These are phyloP conservation scores for Egretta garzetta DNA, from an alignment of 2,113 vertebrate species.

Conservation along the genomic window DNA sequence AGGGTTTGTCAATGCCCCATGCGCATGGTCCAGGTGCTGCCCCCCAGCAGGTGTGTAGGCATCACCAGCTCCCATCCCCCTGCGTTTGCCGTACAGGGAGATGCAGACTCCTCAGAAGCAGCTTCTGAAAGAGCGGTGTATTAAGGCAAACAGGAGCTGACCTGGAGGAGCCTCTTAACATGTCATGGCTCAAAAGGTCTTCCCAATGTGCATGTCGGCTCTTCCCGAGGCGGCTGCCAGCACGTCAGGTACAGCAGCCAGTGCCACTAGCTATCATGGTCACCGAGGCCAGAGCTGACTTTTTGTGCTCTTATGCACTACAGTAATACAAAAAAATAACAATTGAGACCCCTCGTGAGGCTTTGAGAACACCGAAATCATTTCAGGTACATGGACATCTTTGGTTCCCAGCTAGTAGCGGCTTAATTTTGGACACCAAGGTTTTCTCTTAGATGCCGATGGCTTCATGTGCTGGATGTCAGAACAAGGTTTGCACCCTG, in stretches of 20 bases:
- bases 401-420: not conserved
- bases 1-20: not conserved
- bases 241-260: not conserved
- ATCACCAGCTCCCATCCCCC: not conserved
- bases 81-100: accelerated
- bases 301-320: not conserved
- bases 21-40: accelerated
- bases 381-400: not conserved
- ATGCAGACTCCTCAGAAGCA: not conserved
- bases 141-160: not conserved
- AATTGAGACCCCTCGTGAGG: not conserved
- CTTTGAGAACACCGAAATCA: not conserved
- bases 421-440: not conserved
- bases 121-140: not conserved
- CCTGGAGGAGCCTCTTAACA: not conserved
- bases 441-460: accelerated
- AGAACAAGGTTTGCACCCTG: not conserved
- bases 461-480: not conserved
- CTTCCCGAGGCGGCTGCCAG: not conserved
- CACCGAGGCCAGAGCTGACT: not conserved
- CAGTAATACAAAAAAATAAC: not conserved
- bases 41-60: not conserved
- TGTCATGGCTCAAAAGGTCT: not conserved
- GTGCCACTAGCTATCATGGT: accelerated
- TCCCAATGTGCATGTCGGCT: accelerated